Evolutionary conservation across 1,140 invertebrate genomes (phyloP), one percentile per base, ranked within the genome.

Genomic region (Meloidogyne exigua): DNA sequence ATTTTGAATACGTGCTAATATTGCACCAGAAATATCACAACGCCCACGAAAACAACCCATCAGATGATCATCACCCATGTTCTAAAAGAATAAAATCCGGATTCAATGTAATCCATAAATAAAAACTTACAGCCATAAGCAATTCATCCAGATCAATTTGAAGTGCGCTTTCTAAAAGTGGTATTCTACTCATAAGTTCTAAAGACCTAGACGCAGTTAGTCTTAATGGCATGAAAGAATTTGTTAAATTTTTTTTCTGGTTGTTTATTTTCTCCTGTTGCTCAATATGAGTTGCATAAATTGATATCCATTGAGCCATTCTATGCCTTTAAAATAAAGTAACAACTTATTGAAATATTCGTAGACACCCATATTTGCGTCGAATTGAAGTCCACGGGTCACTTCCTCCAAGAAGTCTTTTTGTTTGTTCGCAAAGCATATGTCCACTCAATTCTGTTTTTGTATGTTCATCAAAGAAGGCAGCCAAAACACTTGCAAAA

Each of bases 1-100:
- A 21, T 71, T 71, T 49, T 82, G 80, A 66, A 81, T 81, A 5
- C 80, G 80, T 10, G 65, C 63, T 12, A 81, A 62, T 28, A 80
- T 83, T 2, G 67, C 65, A 44, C 39, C 15, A 28, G 57, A 72
- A n/a, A 72, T 65, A n/a, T 78, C 78, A 39, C 78, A 28, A 21
- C 68, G 64, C 21, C n/a, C 23, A 5, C 63, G 28, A 39, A 79
- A 79, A 78, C 77, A 78, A 28, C 66, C 49, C 12, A 62, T 63
- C 49, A 78, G 26, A 7, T 74, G 72, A 70, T 78, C 77, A 25
- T 32, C 36, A 28, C 12, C 15, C 9, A 49, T 65, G 12, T 65
- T 67, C 32, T 49, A 18, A 23, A 15, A 42, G 39, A 25, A 68
- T 7, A 9, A 13, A 23, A 49, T 0, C 4, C 3, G 10, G 15